Base-by-base conservation (phyloP, 1,140 invertebrate species). In the Procambarus clarkii region DNA sequence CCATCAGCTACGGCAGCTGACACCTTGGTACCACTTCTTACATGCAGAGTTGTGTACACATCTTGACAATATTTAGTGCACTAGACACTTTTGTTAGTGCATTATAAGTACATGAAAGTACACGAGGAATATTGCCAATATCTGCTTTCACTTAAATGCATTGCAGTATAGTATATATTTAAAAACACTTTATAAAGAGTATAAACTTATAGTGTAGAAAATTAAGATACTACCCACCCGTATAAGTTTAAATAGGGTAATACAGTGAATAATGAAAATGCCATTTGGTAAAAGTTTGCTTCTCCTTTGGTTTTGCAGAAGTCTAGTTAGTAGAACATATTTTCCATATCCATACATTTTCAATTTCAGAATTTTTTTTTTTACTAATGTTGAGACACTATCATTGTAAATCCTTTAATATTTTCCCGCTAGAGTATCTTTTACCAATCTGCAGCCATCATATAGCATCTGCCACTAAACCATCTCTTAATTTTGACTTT, bases 1-100 rank as follows among this genome's bases (percentile, higher is more conserved):
- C 81, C 81, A 46, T 7, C 4, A 83, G 15, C 69, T 44, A 21
- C 58, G 18, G 13, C 8, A 50, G 48, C 48, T 45, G 45, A 69
- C 60, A 46, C 44, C 58, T 45, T 86, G 78, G 85, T 74, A 86
- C 85, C 85, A 78, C 74, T 50, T 74, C 54, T 71, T 86, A 77
- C 34, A 44, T 77, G 24, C 24, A 58, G 50, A 60, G 48, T n/a
- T 86, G 34, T 85, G 76, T 64, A 2, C n/a, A 69, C 24, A 46
- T 44, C 44, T 21, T 44, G 50, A 48, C 60, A 83, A 18, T 78
- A 77, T 86, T 50, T 78, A 34, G 44, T 21, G 71, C 58, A 71
- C 83, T 86, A 4, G n/a, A 54, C 34, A 50, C 11, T 50, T 78
- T 78, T 50, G 18, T 54, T 76, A 48, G 21, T 58, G 48, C 44